phyloP scores from a whole-genome alignment of 2,113 vertebrate species.

The Diadophis punctatus region DNA sequence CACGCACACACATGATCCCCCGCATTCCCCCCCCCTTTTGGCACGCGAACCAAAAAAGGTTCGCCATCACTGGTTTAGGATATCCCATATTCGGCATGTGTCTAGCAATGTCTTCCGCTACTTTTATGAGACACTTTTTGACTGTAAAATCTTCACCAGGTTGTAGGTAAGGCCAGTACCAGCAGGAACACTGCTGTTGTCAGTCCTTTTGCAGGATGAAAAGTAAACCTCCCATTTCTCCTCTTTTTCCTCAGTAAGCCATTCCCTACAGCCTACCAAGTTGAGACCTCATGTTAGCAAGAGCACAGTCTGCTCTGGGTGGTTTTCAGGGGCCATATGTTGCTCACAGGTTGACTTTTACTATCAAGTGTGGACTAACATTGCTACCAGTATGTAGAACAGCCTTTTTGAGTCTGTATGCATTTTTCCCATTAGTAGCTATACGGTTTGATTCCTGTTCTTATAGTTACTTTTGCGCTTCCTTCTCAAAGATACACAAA shows the following conservation, averaged over 20 bases:
- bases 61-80: background rate
- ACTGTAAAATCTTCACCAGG: background rate
- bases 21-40: too few relatives aligned
- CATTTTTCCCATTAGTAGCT: background rate
- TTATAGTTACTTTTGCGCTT: background rate
- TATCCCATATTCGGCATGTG: background rate
- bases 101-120: constrained; percentile 8
- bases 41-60: too few relatives aligned
- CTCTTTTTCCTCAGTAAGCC: background rate
- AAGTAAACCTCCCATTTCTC: background rate
- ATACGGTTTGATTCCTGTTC: background rate
- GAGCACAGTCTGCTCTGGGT: background rate
- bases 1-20: too few relatives aligned
- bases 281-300: background rate
- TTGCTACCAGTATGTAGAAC: background rate
- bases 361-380: background rate
- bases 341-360: background rate
- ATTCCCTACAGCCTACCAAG: background rate
- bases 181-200: background rate
- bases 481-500: background rate
- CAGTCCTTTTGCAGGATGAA: background rate
- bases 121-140: background rate
- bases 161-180: background rate
- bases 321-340: background rate
- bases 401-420: background rate